A percentile compares a stretch with the other conserved stretches of the same genome.
Evolutionary conservation across 30 jellyfish, hydroid and myxozoan genomes (phyloP).

Genomic region (Cassiopea andromeda): DNA sequence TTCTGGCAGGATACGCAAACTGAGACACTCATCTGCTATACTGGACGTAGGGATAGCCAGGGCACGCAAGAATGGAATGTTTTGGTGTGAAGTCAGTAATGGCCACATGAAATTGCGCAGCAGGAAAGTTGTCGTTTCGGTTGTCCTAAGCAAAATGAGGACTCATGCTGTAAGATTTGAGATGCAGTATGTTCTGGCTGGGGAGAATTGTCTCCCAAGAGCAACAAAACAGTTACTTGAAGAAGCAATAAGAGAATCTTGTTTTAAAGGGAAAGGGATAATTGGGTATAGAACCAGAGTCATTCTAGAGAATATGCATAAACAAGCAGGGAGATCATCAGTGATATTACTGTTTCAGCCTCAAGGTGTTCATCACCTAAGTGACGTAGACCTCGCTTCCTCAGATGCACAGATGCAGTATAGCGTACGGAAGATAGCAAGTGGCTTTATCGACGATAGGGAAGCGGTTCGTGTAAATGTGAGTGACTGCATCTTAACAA

Average conservation of each 20-base stretch:
- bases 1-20: constrained; percentile 29
- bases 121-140: constrained; percentile 77
- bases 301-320: not conserved
- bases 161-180: constrained; percentile 58
- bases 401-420: constrained; percentile 50
- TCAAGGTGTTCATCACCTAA: not conserved
- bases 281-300: constrained; percentile 3
- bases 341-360: constrained; percentile 24
- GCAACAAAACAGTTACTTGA: not conserved
- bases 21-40: constrained; percentile 24
- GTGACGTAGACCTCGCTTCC: constrained; percentile 55
- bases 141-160: constrained; percentile 54
- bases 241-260: not conserved
- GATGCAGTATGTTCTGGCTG: constrained; percentile 10
- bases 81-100: constrained; percentile 92
- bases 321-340: constrained; percentile 17
- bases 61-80: constrained; percentile 56
- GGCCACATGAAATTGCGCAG: constrained; percentile 74
- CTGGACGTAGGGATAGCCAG: constrained; percentile 47
- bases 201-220: constrained; percentile 32
- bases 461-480: not conserved
- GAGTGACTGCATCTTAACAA: constrained; percentile 14
- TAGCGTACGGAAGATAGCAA: constrained; percentile 38
- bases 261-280: constrained; percentile 30
- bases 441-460: constrained; percentile 15